These are phyloP conservation scores for Coracopsis vasa DNA, from an alignment of 2,113 vertebrate species.

Conservation along the genomic window DNA sequence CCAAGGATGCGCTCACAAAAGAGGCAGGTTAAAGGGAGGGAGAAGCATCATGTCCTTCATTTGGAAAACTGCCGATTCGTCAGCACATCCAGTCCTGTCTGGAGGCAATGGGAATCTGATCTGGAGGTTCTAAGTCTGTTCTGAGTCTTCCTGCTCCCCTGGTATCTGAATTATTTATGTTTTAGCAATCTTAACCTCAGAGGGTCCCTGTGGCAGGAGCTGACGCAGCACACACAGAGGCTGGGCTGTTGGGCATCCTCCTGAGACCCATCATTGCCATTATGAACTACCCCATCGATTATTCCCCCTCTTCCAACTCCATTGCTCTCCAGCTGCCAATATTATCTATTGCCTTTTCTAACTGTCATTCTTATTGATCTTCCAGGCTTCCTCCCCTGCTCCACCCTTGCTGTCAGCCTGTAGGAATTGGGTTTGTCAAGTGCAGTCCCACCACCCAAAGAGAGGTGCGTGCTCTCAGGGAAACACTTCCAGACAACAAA, in stretches of 20 bases:
- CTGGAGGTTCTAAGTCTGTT: not conserved
- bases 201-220: not conserved
- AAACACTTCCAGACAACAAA: rapidly evolving
- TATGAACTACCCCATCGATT: not conserved
- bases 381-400: not conserved
- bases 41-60: not conserved
- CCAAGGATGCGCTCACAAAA: not conserved
- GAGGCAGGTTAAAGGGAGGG: not conserved
- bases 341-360: not conserved
- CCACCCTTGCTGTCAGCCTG: not conserved
- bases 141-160: not conserved
- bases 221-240: not conserved
- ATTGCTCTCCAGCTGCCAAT: not conserved
- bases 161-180: not conserved
- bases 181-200: not conserved
- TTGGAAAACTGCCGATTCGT: not conserved
- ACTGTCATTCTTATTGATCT: not conserved
- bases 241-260: not conserved
- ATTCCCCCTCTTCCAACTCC: not conserved
- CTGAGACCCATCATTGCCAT: not conserved
- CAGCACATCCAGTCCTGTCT: not conserved
- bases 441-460: not conserved
- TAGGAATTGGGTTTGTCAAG: not conserved
- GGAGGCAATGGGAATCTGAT: not conserved
- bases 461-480: no score